Conservation (phyloP, 2,113 vertebrate genomes). For the Ploceus nigricollis region DNA sequence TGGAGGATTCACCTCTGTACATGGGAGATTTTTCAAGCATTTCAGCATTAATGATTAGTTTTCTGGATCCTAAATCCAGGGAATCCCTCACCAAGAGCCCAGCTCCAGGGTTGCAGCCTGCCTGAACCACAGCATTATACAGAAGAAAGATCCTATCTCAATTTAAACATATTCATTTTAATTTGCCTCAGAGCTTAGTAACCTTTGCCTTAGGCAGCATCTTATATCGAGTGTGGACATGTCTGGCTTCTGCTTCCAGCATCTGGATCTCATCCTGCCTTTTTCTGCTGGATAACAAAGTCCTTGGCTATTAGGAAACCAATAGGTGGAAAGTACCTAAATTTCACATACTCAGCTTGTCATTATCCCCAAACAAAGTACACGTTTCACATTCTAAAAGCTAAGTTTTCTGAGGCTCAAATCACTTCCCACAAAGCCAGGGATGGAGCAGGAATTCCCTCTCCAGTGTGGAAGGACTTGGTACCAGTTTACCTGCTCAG, state of each 20-base stretch:
- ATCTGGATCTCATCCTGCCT: not conserved
- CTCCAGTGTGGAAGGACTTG: accelerated
- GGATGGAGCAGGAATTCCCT: not conserved
- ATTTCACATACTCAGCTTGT: not conserved
- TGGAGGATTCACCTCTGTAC: not conserved
- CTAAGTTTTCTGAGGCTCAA: not conserved
- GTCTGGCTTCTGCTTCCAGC: not conserved
- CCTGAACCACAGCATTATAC: not conserved
- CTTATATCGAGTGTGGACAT: not conserved
- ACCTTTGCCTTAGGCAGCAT: not conserved
- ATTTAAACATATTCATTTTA: not conserved
- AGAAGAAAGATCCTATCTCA: not conserved
- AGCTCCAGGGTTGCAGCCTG: not conserved
- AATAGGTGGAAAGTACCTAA: not conserved
- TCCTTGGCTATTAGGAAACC: not conserved
- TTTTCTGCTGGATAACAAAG: not conserved
- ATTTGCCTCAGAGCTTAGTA: not conserved
- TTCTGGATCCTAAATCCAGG: not conserved
- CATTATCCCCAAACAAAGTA: not conserved
- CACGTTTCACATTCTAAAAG: not conserved
- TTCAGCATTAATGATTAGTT: not conserved
- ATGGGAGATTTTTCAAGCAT: not conserved
- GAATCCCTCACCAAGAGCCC: not conserved
- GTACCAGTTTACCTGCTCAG: not conserved
- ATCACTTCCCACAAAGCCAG: no score